Percentiles rank a stretch among this genome's conserved stretches.
Evolutionary conservation across 2,888 invertebrate species (phyloP).

Genomic region (Galeruca laticollis): DNA sequence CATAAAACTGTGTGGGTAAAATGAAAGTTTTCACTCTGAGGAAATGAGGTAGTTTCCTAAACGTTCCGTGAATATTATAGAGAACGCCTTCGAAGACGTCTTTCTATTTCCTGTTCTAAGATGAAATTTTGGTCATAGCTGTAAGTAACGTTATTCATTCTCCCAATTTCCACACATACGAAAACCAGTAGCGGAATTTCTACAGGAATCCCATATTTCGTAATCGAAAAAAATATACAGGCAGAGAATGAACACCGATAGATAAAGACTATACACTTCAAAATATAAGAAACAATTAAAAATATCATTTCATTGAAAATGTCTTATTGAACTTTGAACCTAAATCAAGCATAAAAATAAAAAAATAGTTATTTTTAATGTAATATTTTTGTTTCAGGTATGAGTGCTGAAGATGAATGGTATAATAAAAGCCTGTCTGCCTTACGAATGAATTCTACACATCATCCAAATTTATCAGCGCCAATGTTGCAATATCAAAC

Average conservation of each 20-base stretch:
- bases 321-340: too few relatives aligned
- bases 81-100: constrained; percentile 63
- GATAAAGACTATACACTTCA: too few relatives aligned
- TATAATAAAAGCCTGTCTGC: constrained; percentile 98
- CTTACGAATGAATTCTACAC: constrained; percentile 95
- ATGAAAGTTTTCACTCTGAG: constrained; percentile 27
- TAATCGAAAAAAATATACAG: too few relatives aligned
- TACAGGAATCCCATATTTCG: too few relatives aligned
- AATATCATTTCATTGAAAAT: too few relatives aligned
- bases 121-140: constrained; percentile 38
- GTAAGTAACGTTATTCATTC: constrained; percentile 31
- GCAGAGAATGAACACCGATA: too few relatives aligned
- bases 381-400: constrained; percentile 73
- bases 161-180: constrained; percentile 5
- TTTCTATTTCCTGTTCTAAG: constrained; percentile 46
- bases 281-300: too few relatives aligned
- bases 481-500: constrained; percentile 98
- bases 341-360: too few relatives aligned
- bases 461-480: constrained; percentile 94
- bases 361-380: background rate
- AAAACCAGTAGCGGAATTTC: background rate
- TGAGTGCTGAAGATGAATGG: constrained; percentile 96
- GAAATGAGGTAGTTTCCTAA: constrained; percentile 56
- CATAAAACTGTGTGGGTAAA: too few relatives aligned
- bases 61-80: constrained; percentile 59